Evolutionary conservation across 2,113 vertebrate species (phyloP).

Genomic region (Amazona guildingii): DNA sequence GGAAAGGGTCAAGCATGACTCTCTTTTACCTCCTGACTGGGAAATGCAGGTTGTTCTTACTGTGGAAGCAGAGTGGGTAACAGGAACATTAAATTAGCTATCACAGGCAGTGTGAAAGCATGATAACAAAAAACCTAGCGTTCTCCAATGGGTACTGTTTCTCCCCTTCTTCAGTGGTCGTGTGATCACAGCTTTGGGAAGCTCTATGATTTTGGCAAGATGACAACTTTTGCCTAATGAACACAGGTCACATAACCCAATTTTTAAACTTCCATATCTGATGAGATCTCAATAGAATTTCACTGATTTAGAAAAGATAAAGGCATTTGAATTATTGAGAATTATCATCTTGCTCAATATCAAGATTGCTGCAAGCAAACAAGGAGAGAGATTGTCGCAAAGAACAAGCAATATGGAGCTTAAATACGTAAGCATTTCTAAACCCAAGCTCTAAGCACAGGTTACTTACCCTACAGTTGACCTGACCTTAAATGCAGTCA

Average conservation of each 20-base stretch:
- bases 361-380: neutral
- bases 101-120: neutral
- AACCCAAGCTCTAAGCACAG: neutral
- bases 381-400: neutral
- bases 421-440: neutral
- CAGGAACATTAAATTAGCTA: neutral
- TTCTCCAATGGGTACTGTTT: neutral
- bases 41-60: neutral
- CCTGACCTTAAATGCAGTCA: neutral
- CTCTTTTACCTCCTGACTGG: neutral
- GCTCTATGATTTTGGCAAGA: neutral
- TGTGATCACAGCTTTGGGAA: neutral
- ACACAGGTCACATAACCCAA: neutral
- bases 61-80: neutral
- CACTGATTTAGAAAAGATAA: neutral
- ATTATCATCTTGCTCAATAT: neutral
- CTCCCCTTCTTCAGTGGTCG: neutral
- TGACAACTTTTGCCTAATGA: neutral
- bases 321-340: neutral
- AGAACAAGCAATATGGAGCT: neutral
- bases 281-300: neutral
- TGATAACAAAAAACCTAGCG: fast-evolving
- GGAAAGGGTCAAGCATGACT: neutral
- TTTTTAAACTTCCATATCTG: neutral
- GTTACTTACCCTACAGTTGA: neutral